Conservation (phyloP, 2,113 vertebrate genomes). For the Bombycilla garrulus region DNA sequence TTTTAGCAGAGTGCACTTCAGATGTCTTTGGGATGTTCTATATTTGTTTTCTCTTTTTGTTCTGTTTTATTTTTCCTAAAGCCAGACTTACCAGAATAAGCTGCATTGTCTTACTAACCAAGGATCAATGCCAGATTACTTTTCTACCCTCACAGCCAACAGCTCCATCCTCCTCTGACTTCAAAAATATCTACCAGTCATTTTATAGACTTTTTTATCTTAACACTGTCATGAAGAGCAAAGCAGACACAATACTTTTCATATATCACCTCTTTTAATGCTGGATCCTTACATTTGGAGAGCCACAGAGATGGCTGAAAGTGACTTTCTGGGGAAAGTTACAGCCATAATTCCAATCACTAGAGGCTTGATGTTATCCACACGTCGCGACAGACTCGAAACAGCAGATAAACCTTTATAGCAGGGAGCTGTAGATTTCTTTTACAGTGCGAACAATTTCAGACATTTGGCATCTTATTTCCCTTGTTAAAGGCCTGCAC, state of each 20-base stretch:
- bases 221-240: neutral
- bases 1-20: neutral
- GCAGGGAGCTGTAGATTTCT: neutral
- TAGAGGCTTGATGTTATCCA: neutral
- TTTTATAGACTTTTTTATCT: neutral
- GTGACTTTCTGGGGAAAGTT: neutral
- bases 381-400: fast-evolving
- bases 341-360: neutral
- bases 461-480: neutral
- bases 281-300: neutral
- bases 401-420: neutral
- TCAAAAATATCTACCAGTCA: neutral
- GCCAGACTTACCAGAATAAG: neutral
- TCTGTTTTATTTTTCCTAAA: neutral
- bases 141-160: neutral
- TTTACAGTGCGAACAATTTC: neutral
- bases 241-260: neutral
- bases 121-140: neutral
- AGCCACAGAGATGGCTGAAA: neutral
- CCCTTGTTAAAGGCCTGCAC: neutral
- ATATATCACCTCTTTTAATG: neutral
- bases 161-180: neutral
- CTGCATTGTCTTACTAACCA: neutral
- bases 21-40: neutral
- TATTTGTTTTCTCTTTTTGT: neutral